These are phyloP conservation scores for Psittacula derbiana DNA, from an alignment of 2,797 vertebrate genomes.

Conservation along the genomic window DNA sequence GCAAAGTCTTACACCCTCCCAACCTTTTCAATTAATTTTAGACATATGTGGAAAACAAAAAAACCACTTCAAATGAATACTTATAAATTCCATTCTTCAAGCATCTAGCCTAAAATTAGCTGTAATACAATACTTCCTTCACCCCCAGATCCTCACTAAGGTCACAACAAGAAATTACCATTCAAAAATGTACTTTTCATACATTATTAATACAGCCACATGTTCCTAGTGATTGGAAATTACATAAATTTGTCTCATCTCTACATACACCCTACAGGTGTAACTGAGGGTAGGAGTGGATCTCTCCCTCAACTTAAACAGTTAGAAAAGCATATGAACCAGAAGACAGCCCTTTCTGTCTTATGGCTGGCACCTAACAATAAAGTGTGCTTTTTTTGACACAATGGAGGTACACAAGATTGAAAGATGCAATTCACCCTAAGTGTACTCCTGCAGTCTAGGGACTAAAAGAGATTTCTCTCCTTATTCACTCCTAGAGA, in stretches of 20 bases:
- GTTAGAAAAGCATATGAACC: neutral
- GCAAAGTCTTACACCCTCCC: neutral
- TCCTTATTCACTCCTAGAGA: neutral
- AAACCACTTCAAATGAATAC: neutral
- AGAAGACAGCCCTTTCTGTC: neutral
- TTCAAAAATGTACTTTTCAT: neutral
- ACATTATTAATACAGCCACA: neutral
- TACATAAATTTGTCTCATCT: neutral
- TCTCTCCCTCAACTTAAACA: fast-evolving
- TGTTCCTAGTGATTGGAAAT: neutral
- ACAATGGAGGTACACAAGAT: neutral
- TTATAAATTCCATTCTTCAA: neutral
- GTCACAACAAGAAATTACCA: neutral
- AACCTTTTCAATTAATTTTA: neutral
- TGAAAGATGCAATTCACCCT: neutral
- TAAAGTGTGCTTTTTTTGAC: neutral
- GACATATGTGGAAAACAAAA: neutral
- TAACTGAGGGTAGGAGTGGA: neutral
- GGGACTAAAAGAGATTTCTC: neutral
- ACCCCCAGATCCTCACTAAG: neutral
- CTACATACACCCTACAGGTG: neutral
- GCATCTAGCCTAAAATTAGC: neutral
- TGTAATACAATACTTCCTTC: neutral
- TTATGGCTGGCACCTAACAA: neutral
- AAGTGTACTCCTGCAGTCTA: neutral